Base-by-base conservation (phyloP, 2,888 invertebrate genomes). In the Endomychus coccineus region DNA sequence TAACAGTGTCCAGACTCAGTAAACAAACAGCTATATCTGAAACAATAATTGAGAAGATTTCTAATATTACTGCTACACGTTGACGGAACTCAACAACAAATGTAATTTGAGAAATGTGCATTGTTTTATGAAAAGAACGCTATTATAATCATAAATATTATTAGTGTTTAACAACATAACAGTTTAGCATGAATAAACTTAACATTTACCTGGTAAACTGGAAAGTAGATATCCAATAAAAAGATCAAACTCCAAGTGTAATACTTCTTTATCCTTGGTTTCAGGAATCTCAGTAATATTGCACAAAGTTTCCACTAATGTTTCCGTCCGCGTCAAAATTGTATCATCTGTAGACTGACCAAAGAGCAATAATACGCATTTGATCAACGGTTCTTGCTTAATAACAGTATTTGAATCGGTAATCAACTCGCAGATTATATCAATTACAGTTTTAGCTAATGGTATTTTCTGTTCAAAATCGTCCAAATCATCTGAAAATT, bases 381-480 rank as follows among this genome's bases (percentile, higher is more conserved):
- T 67, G 4, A 71, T 55, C n/a, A 71, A 62, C 1, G 69, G 65
- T 56, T 71, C 71, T 48, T 70, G 70, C 14, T 67, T 61, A 4
- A 71, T 48, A 10, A 64, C 61, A 22, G 67, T 68, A 24, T 64
- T 63, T 25, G 67, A 60, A 19, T 70, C 71, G 6, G 63, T 58
- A 16, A 71, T 50, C 35, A 71, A 45, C 51, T 72, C 72, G 38
- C 71, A 71, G 19, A 68, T 46, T 22, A 71, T 59, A 48, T 71
- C 72, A 19, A 69, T 43, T 9, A 62, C 42, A 2, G 61, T 61
- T 48, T 69, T 68, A 2, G 70, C 68, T 44, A 71, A 55, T 7
- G 67, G 68, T 40, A 72, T 52, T 47, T 65, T 66, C 2, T 64
- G 57, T 40, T 71, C 71, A 34, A 71, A 61, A 34, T 71, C 71